Conservation (phyloP, 2,113 vertebrate species). For the Empidonax traillii region DNA sequence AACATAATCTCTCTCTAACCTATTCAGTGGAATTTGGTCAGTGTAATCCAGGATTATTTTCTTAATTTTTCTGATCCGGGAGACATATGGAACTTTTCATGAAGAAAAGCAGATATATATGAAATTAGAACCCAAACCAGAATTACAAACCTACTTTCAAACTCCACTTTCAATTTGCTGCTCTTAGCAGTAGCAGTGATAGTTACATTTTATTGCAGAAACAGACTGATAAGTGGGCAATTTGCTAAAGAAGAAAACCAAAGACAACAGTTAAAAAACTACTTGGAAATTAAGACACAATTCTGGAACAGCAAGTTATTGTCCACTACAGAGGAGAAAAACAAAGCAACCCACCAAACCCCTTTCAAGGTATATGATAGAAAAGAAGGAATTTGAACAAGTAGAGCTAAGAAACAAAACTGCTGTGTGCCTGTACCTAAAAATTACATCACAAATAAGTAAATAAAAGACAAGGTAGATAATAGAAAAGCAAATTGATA, state of each 20-base stretch:
- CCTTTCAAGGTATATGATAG: background rate
- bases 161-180: background rate
- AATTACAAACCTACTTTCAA: background rate
- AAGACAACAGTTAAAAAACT: background rate
- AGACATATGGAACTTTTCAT: background rate
- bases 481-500: background rate
- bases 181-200: background rate
- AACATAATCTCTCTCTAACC: background rate
- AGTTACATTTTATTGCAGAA: background rate
- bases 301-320: background rate
- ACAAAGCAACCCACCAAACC: background rate
- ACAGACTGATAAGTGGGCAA: background rate
- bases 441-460: background rate
- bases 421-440: background rate
- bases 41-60: background rate
- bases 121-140: background rate
- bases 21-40: background rate
- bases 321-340: background rate
- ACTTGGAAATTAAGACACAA: background rate
- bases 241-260: background rate
- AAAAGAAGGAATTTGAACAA: background rate
- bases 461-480: background rate
- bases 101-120: background rate
- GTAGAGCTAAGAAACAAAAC: background rate
- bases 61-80: background rate